phyloP scores from a whole-genome alignment of 2,113 vertebrate species.

The Plectropomus leopardus region DNA sequence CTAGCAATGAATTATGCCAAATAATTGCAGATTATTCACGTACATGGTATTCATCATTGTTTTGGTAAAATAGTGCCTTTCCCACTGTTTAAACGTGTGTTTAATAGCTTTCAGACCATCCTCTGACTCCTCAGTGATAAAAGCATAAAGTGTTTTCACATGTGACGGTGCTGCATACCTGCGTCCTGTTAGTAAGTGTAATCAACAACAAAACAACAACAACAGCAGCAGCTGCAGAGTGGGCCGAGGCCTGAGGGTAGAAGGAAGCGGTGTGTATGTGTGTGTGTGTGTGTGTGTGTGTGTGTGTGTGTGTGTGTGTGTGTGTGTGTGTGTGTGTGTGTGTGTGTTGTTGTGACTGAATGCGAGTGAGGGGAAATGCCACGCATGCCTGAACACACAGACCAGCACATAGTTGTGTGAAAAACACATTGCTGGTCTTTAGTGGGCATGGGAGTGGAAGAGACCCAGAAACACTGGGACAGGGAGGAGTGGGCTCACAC shows the following conservation, averaged over 20 bases:
- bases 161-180: slow-evolving; percentile 55
- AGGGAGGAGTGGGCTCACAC: slow-evolving; percentile 62
- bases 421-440: slow-evolving; percentile 81
- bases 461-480: slow-evolving; percentile 66
- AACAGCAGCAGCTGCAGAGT: slow-evolving; percentile 60
- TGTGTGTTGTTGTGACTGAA: slow-evolving; percentile 76
- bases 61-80: not conserved
- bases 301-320: slow-evolving; percentile 56
- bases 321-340: too few species aligned
- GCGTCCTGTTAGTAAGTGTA: slow-evolving; percentile 51
- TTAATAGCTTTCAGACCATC: slow-evolving; percentile 45
- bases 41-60: not conserved
- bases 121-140: slow-evolving; percentile 33
- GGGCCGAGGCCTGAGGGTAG: slow-evolving; percentile 59
- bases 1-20: not conserved
- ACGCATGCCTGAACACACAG: slow-evolving; percentile 84
- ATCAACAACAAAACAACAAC: slow-evolving; percentile 50
- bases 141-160: slow-evolving; percentile 55
- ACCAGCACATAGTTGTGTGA: slow-evolving; percentile 81
- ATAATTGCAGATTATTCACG: not conserved
- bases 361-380: slow-evolving; percentile 86
- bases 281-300: slow-evolving; percentile 28
- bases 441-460: slow-evolving; percentile 76
- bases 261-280: slow-evolving; percentile 61
- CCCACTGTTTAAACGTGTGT: slow-evolving; percentile 13